A percentile compares a stretch with the other conserved stretches of the same genome.
Conservation (phyloP, 1,140 invertebrate species). For the Drosophila tsacasi region DNA sequence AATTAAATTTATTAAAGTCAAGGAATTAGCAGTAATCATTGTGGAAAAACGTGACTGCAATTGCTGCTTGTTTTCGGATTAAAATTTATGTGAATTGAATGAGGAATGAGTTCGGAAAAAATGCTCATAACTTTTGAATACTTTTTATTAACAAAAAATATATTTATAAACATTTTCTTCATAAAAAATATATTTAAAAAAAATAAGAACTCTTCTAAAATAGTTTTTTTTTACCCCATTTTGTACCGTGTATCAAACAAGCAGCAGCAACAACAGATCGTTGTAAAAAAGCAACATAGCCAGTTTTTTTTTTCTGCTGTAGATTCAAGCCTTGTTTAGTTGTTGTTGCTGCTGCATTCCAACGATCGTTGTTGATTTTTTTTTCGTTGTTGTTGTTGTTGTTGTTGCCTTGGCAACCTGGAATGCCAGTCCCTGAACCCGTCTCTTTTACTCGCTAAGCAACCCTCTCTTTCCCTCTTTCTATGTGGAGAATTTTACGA, state of each 20-base stretch:
- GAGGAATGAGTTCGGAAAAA: neutral
- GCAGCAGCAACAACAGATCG: conserved; percentile 41
- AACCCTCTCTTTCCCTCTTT: conserved; percentile 28
- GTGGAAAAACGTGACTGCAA: neutral
- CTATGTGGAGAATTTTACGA: conserved; percentile 23
- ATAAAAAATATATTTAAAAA: neutral
- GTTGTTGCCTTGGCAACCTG: conserved; percentile 48
- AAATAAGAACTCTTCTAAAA: neutral
- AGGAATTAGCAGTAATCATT: neutral
- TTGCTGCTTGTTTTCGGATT: neutral
- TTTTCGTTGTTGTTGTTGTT: neutral
- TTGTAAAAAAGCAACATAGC: conserved; percentile 74
- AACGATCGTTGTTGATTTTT: conserved; percentile 44
- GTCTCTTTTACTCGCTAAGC: neutral
- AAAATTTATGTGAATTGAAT: neutral
- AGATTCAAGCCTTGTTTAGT: conserved; percentile 34
- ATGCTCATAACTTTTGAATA: neutral
- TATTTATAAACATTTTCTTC: no score
- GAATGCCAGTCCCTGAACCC: conserved; percentile 33
- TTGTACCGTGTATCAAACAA: conserved; percentile 35
- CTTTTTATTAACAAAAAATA: neutral
- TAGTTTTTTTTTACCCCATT: neutral
- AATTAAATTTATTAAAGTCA: conserved; percentile 3
- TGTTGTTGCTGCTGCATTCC: conserved; percentile 63
- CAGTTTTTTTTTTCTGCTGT: conserved; percentile 58